Base-by-base conservation (phyloP, 1,140 invertebrate species). In the Maniola jurtina region DNA sequence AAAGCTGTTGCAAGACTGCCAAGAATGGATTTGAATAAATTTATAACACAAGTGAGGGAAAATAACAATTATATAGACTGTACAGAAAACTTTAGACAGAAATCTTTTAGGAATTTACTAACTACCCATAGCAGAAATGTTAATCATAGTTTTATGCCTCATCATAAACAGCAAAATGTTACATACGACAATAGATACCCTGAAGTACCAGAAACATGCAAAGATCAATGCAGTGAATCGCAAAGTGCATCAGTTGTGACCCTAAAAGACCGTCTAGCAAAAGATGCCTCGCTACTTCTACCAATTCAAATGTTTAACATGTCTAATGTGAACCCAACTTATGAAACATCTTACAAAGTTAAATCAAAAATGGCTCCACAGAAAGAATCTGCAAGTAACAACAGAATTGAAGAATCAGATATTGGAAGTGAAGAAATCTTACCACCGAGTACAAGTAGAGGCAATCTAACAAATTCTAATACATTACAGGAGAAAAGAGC, bases 251-350 rank as follows among this genome's bases (percentile, higher is more conserved):
- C 56, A 34, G 15, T 50, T n/a, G 48, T 67, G 25, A 73, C 57
- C 34, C 76, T 79, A 66, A 84, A 80, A 70, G 77, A 86, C 5
- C 72, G 79, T 62, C 85, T 88, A 62, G 68, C 73, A 71, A 81
- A 71, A 77, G 69, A 78, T 11, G 8, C 11, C 14, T 62, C 66
- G n/a, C 81, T 77, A 66, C 64, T 77, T 55, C 76, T 86, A 40
- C 84, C 86, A 63, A 81, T 80, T 45, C 80, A 88, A 74, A 82
- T 82, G 61, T 88, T 88, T 69, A 79, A 87, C 35, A 80, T 70
- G 66, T 77, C 77, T 55, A 7, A 14, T n/a, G 10, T 55, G 33
- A 55, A 55, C 13, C 52, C 0, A 13, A 34, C 33, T 7, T 34
- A 71, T 61, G 48, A 69, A 63, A 61, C 45, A 48, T 50, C 33